Evolutionary conservation across 2,888 invertebrate species (phyloP).

Genomic region (Ischnura elegans): DNA sequence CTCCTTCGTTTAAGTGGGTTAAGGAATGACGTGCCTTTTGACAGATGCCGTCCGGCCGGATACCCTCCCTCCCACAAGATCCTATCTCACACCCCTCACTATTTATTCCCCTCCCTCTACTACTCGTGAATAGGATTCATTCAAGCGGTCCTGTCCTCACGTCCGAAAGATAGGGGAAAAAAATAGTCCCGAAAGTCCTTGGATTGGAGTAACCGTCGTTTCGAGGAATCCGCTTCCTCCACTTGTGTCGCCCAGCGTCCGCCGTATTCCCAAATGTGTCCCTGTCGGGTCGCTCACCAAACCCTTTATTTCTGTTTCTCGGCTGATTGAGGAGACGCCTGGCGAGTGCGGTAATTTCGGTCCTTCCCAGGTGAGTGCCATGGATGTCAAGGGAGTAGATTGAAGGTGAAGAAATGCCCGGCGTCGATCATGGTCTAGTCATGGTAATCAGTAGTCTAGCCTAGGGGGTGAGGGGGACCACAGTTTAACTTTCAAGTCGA

Average conservation of each 20-base stretch:
- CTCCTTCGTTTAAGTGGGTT: background rate
- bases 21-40: slow-evolving; percentile 9
- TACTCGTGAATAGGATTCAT: slow-evolving; percentile 42
- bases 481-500: no score
- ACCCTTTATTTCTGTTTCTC: background rate
- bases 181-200: no score
- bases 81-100: background rate
- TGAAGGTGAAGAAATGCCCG: no score
- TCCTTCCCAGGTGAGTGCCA: no score
- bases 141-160: background rate
- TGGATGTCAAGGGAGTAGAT: no score
- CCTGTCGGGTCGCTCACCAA: background rate
- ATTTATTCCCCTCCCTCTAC: background rate
- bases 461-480: no score
- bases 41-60: slow-evolving; percentile 43
- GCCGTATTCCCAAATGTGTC: background rate
- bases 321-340: no score
- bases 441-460: no score
- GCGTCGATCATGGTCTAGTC: no score
- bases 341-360: no score
- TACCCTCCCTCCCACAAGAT: background rate
- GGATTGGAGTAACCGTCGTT: background rate
- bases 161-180: background rate
- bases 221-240: slow-evolving; percentile 10
- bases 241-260: background rate